Base-by-base conservation (phyloP, 2,113 vertebrate genomes). In the Micromys minutus region DNA sequence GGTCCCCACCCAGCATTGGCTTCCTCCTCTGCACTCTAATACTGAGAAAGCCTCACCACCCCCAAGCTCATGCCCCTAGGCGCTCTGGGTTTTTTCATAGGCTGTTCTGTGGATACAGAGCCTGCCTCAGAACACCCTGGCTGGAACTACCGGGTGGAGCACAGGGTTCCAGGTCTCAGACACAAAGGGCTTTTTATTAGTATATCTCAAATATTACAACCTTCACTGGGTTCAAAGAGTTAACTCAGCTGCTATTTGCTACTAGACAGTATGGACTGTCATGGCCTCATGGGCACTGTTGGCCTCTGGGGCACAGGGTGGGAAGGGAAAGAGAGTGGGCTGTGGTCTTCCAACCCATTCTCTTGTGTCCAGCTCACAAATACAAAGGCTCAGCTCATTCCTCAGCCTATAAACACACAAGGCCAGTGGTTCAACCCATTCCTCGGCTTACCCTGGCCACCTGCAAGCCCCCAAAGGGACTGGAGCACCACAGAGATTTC, bases 241-340 rank as follows among this genome's bases (percentile, higher is more conserved):
- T 29, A 67, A 34, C 24, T 2, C 2, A 3, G 90, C 34, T 90
- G 50, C 90, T 17, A 10, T 85, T 67, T 19, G 11, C 22, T 22
- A 1, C 45, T 4, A 39, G 31, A 24, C 9, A 0, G 4, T 71
- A 6, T 2, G 0, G 42, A 52, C 8, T 21, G 7, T 39, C 5
- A 11, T 3, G 1, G 65, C 71, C 42, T 55, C 50, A 34, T 4
- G 24, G 69, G 21, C 47, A 10, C 19, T 26, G 7, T 17, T 26
- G 59, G 75, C 34, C 52, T 63, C 22, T 36, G 5, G 10, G 45
- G 7, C 55, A 42, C n/a, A 83, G 61, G 50, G 50, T 69, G 67
- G 24, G 22, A 42, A 88, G 90, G 79, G n/a, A 47, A n/a, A 24
- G 83, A 74, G 36, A 15, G 22, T 45, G 42, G 50, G 24, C 86